A percentile compares a stretch with the other conserved stretches of the same genome.
phyloP scores from a whole-genome alignment of 2,113 vertebrate species.

The Cavia aperea region DNA sequence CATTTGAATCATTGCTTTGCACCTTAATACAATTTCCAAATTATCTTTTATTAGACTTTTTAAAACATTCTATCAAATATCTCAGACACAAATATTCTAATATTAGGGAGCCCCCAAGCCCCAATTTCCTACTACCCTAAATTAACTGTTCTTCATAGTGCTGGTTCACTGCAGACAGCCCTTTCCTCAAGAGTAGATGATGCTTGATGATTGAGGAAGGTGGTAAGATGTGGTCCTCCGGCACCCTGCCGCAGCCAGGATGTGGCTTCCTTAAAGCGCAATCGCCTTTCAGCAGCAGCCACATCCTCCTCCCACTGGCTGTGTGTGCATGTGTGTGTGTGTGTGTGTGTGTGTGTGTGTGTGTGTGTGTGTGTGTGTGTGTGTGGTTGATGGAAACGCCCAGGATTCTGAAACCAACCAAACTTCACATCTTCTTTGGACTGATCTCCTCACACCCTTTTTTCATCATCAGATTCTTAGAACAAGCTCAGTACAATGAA shows the following conservation, averaged over 20 bases:
- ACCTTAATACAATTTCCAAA: not conserved
- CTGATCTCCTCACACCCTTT: not conserved
- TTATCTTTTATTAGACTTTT: not conserved
- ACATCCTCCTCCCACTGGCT: conserved; percentile 60
- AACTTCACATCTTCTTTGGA: conserved; percentile 25
- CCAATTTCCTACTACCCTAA: not conserved
- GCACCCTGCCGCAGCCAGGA: conserved; percentile 62
- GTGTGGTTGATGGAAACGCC: conserved; percentile 61
- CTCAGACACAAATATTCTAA: not conserved
- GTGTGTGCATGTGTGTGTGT: no score
- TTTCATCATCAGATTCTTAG: conserved; percentile 13
- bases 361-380: no score
- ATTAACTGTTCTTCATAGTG: not conserved
- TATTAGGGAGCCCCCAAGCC: not conserved
- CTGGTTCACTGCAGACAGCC: rapidly evolving
- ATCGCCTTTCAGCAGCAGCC: conserved; percentile 55
- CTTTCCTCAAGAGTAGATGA: conserved; percentile 22
- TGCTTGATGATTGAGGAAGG: conserved; percentile 39
- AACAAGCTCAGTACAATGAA: not conserved
- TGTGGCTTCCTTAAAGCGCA: conserved; percentile 44
- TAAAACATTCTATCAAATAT: not conserved
- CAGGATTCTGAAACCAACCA: conserved; percentile 44
- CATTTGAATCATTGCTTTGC: not conserved
- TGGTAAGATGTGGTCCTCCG: conserved; percentile 44
- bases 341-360: no score